Evolutionary conservation across 2,888 invertebrate species (phyloP).

Genomic region (Thymelicus lineola): DNA sequence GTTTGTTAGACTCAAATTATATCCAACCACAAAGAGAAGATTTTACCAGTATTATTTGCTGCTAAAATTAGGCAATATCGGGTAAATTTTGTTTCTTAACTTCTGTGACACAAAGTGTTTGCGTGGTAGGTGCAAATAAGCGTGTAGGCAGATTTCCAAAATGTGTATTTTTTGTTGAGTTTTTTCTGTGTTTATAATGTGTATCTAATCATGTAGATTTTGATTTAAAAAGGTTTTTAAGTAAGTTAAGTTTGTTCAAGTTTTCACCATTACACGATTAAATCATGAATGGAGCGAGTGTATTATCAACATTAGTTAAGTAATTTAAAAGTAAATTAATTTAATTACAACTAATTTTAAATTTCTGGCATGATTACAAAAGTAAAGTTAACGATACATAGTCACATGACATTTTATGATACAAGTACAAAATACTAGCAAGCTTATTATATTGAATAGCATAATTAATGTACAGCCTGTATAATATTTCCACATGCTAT

Average conservation of each 20-base stretch:
- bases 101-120: background rate
- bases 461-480: constrained; percentile 16
- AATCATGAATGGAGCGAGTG: too few species aligned
- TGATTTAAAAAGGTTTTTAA: background rate
- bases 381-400: constrained; percentile 2
- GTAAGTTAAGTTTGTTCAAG: background rate
- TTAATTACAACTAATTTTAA: background rate
- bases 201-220: background rate
- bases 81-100: background rate
- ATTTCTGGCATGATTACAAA: constrained; percentile 1
- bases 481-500: constrained; percentile 18
- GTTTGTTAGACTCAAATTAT: background rate
- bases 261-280: too few species aligned
- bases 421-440: constrained; percentile 8
- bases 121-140: background rate
- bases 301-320: background rate
- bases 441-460: constrained; percentile 7
- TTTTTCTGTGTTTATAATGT: background rate
- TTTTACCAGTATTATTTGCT: too few species aligned
- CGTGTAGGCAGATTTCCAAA: background rate
- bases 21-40: background rate
- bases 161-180: background rate
- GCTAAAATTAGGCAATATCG: background rate
- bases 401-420: constrained; percentile 13
- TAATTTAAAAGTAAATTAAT: background rate